Base-by-base conservation (phyloP, 2,888 invertebrate genomes). In the Parapristionchus giblindavisi region DNA sequence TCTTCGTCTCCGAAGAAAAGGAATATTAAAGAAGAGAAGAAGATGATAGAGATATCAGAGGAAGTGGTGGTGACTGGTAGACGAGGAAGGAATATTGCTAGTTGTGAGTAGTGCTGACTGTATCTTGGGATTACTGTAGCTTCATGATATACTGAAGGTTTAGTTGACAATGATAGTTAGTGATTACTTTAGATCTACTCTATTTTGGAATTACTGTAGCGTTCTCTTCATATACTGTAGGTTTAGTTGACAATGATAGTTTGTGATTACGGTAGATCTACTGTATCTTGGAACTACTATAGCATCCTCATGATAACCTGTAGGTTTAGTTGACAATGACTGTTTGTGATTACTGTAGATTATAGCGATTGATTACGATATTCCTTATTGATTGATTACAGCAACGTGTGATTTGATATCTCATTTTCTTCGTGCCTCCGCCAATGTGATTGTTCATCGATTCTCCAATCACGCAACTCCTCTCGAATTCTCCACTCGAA, bases 371-470 rank as follows among this genome's bases (percentile, higher is more conserved):
- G n/a, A n/a, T n/a, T n/a, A n/a, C n/a, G n/a, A n/a, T n/a, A n/a
- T n/a, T n/a, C n/a, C n/a, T 14, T 8, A 43, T 43, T 14, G 17
- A 43, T 43, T 17, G 43, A 61, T 36, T 36, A n/a, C 63, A 63
- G 63, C 24, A 14, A n/a, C n/a, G 17, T 63, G 40, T 29, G 63
- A 63, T n/a, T 27, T 63, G 24, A 24, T 40, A 8, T 40, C 63
- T 8, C 63, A 63, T 43, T 63, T 63, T 17, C 63, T 63, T 2
- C 63, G 63, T 34, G 29, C 63, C n/a, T 24, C 27, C 6, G 63
- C 63, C n/a, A 63, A 63, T 29, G 43, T 63, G 24, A 43, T 63
- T 2, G 63, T 63, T 38, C 63, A 63, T 63, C 63, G 63, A 29
- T 63, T 63, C 63, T 63, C 63, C 1, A 63, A 63, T n/a, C 43